Conservation (phyloP, 2,888 invertebrate genomes). For the Lampropteryx suffumata region DNA sequence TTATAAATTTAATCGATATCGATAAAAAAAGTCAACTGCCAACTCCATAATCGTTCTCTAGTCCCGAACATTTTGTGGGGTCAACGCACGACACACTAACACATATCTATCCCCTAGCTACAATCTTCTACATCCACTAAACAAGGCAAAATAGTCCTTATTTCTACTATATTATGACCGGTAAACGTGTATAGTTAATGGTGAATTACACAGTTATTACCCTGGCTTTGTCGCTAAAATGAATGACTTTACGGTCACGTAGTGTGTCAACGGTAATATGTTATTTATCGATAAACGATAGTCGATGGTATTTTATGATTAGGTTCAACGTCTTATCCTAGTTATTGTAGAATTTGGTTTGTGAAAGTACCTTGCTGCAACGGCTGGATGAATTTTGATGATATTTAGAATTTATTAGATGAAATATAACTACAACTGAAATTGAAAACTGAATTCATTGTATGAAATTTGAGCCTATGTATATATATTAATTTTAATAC, state of each 20-base stretch:
- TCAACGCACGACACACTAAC: constrained; percentile 76
- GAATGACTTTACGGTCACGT: constrained; percentile 32
- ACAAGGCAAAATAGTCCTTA: constrained; percentile 36
- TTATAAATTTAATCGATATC: too few relatives aligned
- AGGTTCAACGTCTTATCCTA: too few relatives aligned
- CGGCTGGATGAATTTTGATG: too few relatives aligned
- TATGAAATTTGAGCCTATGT: too few relatives aligned
- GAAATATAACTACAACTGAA: too few relatives aligned
- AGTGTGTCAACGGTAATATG: constrained; percentile 23
- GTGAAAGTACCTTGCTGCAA: too few relatives aligned
- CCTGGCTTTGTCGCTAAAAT: constrained; percentile 31
- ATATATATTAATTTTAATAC: too few relatives aligned
- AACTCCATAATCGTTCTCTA: constrained; percentile 59
- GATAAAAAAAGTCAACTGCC: constrained; percentile 31
- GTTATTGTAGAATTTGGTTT: too few relatives aligned
- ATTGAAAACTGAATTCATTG: too few relatives aligned
- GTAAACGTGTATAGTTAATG: background rate
- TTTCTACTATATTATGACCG: accelerated
- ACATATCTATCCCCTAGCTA: constrained; percentile 50
- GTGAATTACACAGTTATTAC: constrained; percentile 20
- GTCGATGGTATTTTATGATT: too few relatives aligned
- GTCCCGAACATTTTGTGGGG: constrained; percentile 63
- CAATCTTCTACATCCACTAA: constrained; percentile 22
- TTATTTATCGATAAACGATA: constrained; percentile 19
- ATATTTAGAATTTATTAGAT: too few relatives aligned